Evolutionary conservation across 2,888 invertebrate species (phyloP).

Genomic region (Habrosyne pyritoides): DNA sequence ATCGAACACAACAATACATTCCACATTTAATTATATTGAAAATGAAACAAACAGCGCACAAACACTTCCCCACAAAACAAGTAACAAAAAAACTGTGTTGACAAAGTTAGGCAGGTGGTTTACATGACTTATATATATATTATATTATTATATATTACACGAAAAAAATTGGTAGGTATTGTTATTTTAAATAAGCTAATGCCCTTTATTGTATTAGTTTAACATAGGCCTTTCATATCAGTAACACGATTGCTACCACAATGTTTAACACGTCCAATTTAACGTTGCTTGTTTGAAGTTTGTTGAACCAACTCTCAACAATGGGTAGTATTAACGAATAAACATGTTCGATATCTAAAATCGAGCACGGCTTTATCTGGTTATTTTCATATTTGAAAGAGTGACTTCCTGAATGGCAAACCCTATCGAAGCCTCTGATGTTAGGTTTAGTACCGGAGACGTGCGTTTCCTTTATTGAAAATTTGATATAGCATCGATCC

Average conservation of each 20-base stretch:
- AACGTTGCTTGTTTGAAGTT: constrained; percentile 6
- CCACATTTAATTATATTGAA: constrained; percentile 28
- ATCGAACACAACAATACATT: constrained; percentile 35
- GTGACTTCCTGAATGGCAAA: constrained; percentile 21
- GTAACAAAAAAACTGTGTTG: too few species aligned
- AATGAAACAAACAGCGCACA: too few species aligned
- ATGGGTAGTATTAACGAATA: not conserved
- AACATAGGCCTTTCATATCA: not conserved
- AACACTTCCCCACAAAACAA: too few species aligned
- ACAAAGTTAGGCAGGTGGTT: too few species aligned
- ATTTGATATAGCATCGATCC: constrained; percentile 66
- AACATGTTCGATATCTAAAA: constrained; percentile 4
- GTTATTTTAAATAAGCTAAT: not conserved
- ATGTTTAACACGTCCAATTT: constrained; percentile 3
- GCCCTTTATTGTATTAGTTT: constrained; percentile 10
- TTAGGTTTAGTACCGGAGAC: constrained; percentile 41
- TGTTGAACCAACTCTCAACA: not conserved
- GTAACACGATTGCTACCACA: not conserved
- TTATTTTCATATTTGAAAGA: constrained; percentile 7
- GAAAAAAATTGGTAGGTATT: not conserved
- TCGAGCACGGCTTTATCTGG: not conserved
- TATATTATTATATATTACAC: too few species aligned
- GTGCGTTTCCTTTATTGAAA: constrained; percentile 59
- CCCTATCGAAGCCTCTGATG: constrained; percentile 33
- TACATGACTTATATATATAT: too few species aligned